Evolutionary conservation across 2,888 invertebrate species (phyloP).

Genomic region (Bruchidius siliquastri): DNA sequence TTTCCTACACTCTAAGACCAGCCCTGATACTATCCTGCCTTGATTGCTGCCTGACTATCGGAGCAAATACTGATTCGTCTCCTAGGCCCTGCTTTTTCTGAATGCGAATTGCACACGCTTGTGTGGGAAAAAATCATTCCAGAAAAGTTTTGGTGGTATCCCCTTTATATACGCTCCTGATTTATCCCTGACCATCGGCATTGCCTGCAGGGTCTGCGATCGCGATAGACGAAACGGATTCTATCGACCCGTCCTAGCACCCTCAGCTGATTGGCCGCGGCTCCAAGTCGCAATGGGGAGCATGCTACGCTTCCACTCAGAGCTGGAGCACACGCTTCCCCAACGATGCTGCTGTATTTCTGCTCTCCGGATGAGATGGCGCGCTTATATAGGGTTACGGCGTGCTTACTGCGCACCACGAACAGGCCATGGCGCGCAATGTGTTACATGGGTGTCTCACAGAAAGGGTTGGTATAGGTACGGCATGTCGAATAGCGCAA

Average conservation of each 20-base stretch:
- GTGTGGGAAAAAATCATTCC: too few relatives aligned
- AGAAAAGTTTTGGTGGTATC: too few relatives aligned
- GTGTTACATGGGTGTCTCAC: not conserved
- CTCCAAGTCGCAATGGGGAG: not conserved
- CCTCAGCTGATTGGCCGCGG: not conserved
- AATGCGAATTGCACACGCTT: too few relatives aligned
- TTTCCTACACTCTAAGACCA: too few relatives aligned
- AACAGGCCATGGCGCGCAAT: not conserved
- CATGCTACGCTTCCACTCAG: not conserved
- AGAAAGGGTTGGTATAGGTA: too few relatives aligned
- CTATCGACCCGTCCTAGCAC: not conserved
- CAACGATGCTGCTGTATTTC: not conserved
- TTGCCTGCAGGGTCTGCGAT: not conserved
- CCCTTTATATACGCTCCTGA: not conserved
- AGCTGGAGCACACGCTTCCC: not conserved
- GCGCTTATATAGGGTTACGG: not conserved
- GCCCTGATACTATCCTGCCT: too few relatives aligned
- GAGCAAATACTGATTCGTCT: too few relatives aligned
- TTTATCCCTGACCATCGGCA: not conserved
- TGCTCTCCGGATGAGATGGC: not conserved
- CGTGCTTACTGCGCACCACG: not conserved
- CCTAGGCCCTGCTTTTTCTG: too few relatives aligned
- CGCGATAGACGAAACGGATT: not conserved
- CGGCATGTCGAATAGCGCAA: too few relatives aligned
- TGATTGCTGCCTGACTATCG: too few relatives aligned